Evolutionary conservation across 2,797 vertebrate genomes (phyloP).

Genomic region (Acridotheres tristis): DNA sequence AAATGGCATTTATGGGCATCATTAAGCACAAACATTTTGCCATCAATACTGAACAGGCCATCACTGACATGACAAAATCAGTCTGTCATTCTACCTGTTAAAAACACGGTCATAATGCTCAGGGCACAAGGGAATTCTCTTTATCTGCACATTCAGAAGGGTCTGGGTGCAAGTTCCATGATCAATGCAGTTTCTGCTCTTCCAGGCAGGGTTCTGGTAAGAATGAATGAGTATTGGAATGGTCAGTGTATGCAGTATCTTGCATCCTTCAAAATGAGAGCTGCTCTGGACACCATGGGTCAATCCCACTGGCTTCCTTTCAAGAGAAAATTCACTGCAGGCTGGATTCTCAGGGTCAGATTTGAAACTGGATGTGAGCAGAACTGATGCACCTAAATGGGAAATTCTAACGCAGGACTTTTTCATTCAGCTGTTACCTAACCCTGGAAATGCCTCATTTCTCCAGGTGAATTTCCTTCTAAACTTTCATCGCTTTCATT

Average conservation of each 20-base stretch:
- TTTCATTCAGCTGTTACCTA: not conserved
- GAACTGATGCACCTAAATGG: not conserved
- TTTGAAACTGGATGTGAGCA: not conserved
- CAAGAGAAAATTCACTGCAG: not conserved
- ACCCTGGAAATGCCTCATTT: not conserved
- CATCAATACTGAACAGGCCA: not conserved
- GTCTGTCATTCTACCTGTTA: not conserved
- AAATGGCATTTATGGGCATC: conserved; percentile 34
- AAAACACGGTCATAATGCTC: not conserved
- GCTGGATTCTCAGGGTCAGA: not conserved
- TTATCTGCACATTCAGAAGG: not conserved
- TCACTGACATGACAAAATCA: not conserved
- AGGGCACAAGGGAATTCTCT: not conserved
- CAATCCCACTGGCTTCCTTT: not conserved
- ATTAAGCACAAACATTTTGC: conserved; percentile 51
- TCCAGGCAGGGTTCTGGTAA: not conserved
- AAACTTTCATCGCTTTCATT: not conserved
- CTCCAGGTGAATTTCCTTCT: not conserved
- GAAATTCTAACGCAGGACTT: not conserved
- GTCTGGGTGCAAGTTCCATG: not conserved
- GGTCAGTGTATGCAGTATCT: not conserved
- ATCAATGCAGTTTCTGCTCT: not conserved
- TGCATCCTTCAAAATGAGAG: not conserved
- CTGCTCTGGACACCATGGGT: not conserved
- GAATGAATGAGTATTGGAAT: not conserved